Conservation (phyloP, 2,113 vertebrate genomes). For the Datnioides undecimradiatus region DNA sequence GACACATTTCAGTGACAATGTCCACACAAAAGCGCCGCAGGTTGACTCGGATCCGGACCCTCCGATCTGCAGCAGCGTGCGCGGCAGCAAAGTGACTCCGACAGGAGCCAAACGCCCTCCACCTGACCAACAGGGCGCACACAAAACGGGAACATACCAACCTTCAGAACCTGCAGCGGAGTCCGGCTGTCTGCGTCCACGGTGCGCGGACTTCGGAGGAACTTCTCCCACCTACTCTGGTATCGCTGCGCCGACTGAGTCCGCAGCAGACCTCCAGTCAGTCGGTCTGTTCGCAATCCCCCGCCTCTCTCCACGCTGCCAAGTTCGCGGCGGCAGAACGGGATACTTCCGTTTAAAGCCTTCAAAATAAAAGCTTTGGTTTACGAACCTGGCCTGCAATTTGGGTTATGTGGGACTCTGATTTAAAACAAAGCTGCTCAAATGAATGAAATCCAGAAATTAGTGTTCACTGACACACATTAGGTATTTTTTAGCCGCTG, state of each 20-base stretch:
- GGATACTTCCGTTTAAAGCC: conserved; percentile 8
- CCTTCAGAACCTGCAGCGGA: conserved; percentile 11
- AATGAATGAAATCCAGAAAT: too few relatives aligned
- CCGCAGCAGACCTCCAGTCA: conserved; percentile 39
- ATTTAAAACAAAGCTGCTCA: not conserved
- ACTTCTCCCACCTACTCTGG: conserved; percentile 34
- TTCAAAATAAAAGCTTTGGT: conserved; percentile 43
- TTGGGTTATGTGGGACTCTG: not conserved
- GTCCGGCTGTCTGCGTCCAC: not conserved
- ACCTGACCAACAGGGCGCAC: conserved; percentile 17
- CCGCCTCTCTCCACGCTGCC: conserved; percentile 51
- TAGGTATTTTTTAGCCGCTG: too few relatives aligned
- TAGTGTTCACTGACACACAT: too few relatives aligned
- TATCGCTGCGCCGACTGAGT: not conserved
- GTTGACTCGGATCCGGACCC: conserved; percentile 40
- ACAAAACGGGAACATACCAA: conserved; percentile 30
- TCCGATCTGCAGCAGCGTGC: conserved; percentile 62
- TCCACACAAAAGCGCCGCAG: conserved; percentile 63
- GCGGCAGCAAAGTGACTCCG: conserved; percentile 74
- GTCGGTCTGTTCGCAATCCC: conserved; percentile 57
- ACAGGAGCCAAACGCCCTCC: conserved; percentile 52
- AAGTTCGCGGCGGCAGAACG: not conserved
- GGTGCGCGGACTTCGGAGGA: not conserved
- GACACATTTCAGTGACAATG: not conserved
- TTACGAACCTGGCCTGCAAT: too few relatives aligned